Conservation (phyloP, 2,888 invertebrate genomes). For the Mycalesis mineus region DNA sequence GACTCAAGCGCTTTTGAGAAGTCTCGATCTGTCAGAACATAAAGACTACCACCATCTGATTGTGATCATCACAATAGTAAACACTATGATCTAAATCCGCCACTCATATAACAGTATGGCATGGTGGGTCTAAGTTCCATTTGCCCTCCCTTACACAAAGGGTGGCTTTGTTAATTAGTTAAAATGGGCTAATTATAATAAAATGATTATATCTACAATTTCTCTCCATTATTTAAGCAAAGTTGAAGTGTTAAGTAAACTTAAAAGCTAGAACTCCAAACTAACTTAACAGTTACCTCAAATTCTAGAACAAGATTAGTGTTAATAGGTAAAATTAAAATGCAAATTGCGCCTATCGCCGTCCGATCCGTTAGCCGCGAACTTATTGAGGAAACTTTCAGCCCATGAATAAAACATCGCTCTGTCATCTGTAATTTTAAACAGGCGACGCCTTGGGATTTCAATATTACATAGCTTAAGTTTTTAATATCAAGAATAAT, state of each 20-base stretch:
- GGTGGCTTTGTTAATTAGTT: no score
- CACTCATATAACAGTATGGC: no score
- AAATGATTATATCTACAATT: background rate
- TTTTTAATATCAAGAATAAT: slow-evolving; percentile 13
- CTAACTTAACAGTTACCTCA: background rate
- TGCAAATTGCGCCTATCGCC: slow-evolving; percentile 34
- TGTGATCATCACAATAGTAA: no score
- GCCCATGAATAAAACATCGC: slow-evolving; percentile 63
- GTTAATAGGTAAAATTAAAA: slow-evolving; percentile 32
- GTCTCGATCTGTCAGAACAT: no score
- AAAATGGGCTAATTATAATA: no score
- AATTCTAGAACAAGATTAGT: slow-evolving; percentile 22
- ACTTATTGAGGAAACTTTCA: slow-evolving; percentile 54
- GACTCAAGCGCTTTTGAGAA: no score
- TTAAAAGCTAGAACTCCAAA: no score
- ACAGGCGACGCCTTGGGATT: slow-evolving; percentile 56
- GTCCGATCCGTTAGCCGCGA: slow-evolving; percentile 24
- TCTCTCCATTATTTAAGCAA: background rate
- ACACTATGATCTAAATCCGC: no score
- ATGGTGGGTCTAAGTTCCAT: no score
- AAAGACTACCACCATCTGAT: no score
- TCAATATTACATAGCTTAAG: slow-evolving; percentile 31
- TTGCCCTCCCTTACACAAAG: no score
- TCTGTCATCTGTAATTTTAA: slow-evolving; percentile 44
- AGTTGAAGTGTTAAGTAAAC: no score